These are phyloP conservation scores for Embiotoca jacksoni DNA, from an alignment of 2,113 vertebrate genomes.

Conservation along the genomic window DNA sequence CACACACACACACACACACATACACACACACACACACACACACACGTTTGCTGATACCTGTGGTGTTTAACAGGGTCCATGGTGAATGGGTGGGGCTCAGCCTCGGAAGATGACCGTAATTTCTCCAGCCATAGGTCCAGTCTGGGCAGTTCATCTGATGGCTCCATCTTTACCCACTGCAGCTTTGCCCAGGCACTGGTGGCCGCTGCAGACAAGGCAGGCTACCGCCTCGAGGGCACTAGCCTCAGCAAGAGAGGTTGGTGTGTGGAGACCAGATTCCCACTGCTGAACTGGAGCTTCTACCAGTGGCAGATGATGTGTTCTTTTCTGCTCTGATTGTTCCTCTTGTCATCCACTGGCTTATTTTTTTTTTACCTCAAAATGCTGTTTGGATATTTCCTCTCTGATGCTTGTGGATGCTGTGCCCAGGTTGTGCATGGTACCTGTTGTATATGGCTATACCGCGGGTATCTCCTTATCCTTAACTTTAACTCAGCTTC, in stretches of 20 bases:
- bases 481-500: constrained; percentile 19
- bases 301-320: constrained; percentile 35
- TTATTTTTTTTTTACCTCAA: constrained; percentile 20
- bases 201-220: constrained; percentile 97
- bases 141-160: constrained; percentile 95
- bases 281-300: constrained; percentile 44
- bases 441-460: constrained; percentile 39
- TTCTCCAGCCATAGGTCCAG: constrained; percentile 98
- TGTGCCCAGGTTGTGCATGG: constrained; percentile 66
- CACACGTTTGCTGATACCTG: constrained; percentile 59
- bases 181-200: constrained; percentile 96
- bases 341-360: constrained; percentile 40
- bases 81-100: constrained; percentile 99
- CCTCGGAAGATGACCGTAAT: constrained; percentile 96
- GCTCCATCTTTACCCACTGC: constrained; percentile 95
- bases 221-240: constrained; percentile 95
- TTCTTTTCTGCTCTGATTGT: constrained; percentile 55
- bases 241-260: constrained; percentile 97
- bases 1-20: background rate
- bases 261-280: constrained; percentile 70
- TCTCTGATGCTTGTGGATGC: constrained; percentile 54
- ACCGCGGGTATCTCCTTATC: constrained; percentile 14
- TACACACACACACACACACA: background rate
- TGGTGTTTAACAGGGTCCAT: constrained; percentile 94
- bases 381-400: constrained; percentile 29